phyloP scores from a whole-genome alignment of 2,113 vertebrate species.

The Tetraodon nigroviridis region DNA sequence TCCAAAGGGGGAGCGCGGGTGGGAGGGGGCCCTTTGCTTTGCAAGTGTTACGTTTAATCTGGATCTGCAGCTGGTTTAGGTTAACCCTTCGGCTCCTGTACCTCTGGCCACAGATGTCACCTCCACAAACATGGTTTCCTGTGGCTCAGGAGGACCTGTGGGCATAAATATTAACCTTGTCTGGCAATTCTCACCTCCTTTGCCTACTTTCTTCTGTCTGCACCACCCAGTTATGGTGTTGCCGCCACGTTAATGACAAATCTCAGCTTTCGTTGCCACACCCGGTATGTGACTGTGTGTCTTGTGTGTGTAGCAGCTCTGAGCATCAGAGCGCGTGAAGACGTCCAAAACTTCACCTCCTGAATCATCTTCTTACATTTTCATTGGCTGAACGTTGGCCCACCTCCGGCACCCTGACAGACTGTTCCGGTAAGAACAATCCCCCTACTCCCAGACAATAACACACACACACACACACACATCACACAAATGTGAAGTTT shows the following conservation, averaged over 20 bases:
- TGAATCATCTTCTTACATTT: constrained; percentile 53
- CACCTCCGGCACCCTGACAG: constrained; percentile 48
- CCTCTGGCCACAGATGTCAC: constrained; percentile 15
- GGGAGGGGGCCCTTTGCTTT: constrained; percentile 8
- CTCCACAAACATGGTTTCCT: not conserved
- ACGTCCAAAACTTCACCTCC: constrained; percentile 9
- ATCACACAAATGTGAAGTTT: constrained; percentile 7
- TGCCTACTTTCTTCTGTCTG: not conserved
- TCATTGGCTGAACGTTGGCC: constrained; percentile 54
- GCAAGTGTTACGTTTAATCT: constrained; percentile 49
- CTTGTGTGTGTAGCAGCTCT: not conserved
- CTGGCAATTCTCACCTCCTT: not conserved
- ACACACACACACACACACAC: constrained; percentile 26
- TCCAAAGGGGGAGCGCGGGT: constrained; percentile 17
- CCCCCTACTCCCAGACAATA: constrained; percentile 47
- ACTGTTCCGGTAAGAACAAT: constrained; percentile 57
- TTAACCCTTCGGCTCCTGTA: constrained; percentile 47
- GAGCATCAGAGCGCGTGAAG: not conserved
- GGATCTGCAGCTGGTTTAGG: constrained; percentile 50
- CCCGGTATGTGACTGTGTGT: no score
- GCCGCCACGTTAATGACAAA: no score
- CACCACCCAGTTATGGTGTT: not conserved
- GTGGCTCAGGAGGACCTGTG: no score
- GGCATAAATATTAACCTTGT: not conserved
- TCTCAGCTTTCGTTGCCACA: no score